Conservation (phyloP, 2,888 invertebrate genomes). For the Sericinus montela region DNA sequence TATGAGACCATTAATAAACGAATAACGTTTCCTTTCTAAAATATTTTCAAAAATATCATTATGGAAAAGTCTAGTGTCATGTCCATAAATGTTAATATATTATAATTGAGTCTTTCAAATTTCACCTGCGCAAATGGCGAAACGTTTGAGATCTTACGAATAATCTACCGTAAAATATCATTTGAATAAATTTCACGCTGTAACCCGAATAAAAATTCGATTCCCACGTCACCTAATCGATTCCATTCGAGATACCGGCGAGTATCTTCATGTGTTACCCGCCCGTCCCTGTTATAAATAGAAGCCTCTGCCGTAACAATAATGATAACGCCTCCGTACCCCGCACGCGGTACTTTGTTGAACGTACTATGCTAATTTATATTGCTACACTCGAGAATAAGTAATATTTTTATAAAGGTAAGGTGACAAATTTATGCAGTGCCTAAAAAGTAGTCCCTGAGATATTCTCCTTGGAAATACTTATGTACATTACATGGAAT, state of each 20-base stretch:
- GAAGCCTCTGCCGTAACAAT: slow-evolving; percentile 25
- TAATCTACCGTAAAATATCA: slow-evolving; percentile 49
- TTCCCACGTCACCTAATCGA: slow-evolving; percentile 34
- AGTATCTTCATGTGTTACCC: slow-evolving; percentile 25
- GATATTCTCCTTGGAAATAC: too few species aligned
- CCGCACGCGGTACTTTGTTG: background rate
- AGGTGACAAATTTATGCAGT: too few species aligned
- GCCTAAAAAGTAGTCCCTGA: too few species aligned
- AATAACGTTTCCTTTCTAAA: too few species aligned
- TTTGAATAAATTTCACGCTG: slow-evolving; percentile 51
- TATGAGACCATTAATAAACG: too few species aligned
- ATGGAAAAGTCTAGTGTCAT: too few species aligned
- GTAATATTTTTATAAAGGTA: too few species aligned
- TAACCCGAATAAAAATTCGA: slow-evolving; percentile 38
- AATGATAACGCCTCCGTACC: slow-evolving; percentile 19
- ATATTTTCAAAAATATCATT: too few species aligned
- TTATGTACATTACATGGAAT: too few species aligned
- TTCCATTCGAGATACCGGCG: slow-evolving; percentile 30
- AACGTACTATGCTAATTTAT: background rate
- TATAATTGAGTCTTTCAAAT: slow-evolving; percentile 28
- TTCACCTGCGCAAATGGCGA: slow-evolving; percentile 28
- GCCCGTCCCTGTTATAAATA: slow-evolving; percentile 31
- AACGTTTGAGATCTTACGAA: slow-evolving; percentile 35
- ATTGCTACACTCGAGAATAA: too few species aligned
- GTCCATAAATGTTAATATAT: slow-evolving; percentile 7